Conservation (phyloP, 2,888 invertebrate genomes). For the Noctua comes region DNA sequence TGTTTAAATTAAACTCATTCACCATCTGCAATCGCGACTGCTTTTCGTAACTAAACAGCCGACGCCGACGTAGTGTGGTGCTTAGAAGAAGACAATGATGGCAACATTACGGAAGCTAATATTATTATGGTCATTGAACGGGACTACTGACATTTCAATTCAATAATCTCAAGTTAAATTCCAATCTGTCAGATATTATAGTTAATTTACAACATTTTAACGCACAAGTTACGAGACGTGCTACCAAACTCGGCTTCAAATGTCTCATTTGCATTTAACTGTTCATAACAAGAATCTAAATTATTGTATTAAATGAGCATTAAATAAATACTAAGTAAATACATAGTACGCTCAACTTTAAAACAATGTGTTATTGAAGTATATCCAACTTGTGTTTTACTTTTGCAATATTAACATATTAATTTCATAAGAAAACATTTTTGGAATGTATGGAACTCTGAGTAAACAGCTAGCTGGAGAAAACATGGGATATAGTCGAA, state of each 20-base stretch:
- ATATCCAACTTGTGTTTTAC: not conserved
- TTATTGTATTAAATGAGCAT: conserved; percentile 42
- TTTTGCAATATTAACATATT: not conserved
- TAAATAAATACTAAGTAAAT: conserved; percentile 32
- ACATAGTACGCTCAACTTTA: not conserved
- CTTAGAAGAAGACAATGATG: not conserved
- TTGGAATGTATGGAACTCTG: not conserved
- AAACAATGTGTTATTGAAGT: conserved; percentile 7
- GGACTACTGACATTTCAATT: conserved; percentile 15
- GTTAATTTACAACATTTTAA: conserved; percentile 40
- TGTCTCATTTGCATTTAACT: conserved; percentile 49
- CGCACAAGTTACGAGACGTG: not conserved
- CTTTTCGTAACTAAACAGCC: conserved; percentile 6
- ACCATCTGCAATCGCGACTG: not conserved
- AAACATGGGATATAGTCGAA: not conserved
- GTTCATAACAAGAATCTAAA: conserved; percentile 24
- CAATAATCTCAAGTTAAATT: conserved; percentile 23
- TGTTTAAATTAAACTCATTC: conserved; percentile 10
- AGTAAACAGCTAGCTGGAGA: not conserved
- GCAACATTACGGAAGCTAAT: not conserved
- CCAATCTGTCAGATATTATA: conserved; percentile 14
- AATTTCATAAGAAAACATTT: not conserved
- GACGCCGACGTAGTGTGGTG: not conserved
- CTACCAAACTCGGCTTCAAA: conserved; percentile 31
- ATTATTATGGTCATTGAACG: not conserved